phyloP scores from a whole-genome alignment of 2,113 vertebrate genomes.

The Otus sunia region DNA sequence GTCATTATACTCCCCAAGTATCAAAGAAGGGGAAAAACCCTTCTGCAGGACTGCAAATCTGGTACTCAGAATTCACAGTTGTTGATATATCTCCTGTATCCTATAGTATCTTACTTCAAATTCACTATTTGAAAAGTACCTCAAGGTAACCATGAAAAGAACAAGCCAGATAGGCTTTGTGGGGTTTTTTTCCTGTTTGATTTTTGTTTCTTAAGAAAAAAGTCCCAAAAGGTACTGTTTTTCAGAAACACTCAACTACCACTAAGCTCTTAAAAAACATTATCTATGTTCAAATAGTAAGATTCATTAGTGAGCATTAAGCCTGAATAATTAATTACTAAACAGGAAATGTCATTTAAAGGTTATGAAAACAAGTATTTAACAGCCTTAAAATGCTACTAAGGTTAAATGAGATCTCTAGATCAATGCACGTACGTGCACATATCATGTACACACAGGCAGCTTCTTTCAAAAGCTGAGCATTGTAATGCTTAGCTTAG shows the following conservation, averaged over 20 bases:
- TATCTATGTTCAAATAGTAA: background rate
- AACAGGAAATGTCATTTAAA: background rate
- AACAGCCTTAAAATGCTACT: background rate
- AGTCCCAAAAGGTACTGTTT: background rate
- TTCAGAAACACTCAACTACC: background rate
- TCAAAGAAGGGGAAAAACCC: background rate
- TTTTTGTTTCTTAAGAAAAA: background rate
- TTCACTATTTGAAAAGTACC: background rate
- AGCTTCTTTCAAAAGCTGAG: background rate
- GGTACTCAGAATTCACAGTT: background rate
- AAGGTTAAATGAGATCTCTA: background rate
- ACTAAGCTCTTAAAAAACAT: background rate
- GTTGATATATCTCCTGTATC: background rate
- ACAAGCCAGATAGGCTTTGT: background rate
- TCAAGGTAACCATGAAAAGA: background rate
- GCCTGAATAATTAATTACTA: slow-evolving; percentile 15
- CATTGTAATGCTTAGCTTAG: background rate
- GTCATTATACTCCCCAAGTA: background rate
- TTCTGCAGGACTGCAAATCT: background rate
- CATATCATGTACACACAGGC: fast-evolving
- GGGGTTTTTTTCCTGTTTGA: background rate
- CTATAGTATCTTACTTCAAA: background rate
- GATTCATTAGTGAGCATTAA: background rate
- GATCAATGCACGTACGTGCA: background rate
- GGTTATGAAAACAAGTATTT: background rate